Base-by-base conservation (phyloP, 2,797 vertebrate genomes). In the Lagodon rhomboides region DNA sequence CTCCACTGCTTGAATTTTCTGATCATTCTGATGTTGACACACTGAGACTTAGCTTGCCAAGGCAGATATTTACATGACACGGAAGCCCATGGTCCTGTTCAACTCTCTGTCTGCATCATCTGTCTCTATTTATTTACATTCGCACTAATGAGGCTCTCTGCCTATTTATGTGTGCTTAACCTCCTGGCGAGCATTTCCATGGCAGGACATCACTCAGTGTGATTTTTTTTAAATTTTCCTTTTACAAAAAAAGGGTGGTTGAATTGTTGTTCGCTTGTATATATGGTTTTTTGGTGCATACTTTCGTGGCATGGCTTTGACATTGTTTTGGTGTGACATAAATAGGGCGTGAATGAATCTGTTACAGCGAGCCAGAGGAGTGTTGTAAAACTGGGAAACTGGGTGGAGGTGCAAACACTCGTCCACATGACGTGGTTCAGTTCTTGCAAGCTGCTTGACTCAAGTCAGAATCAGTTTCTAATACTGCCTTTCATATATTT, bases 71-170 rank as follows among this genome's bases (percentile, higher is more conserved):
- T 82, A 77, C 77, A 73, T 80, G 82, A 69, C 73, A 80, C 47
- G 53, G 63, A 74, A 34, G 18, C 62, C 68, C 30, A 25, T 77
- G 50, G 66, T 62, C 74, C 25, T 63, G 55, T 64, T 41, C 1
- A 7, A 77, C 70, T 77, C 74, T 63, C 68, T 51, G 64, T 67
- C 68, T 77, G 65, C 67, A 58, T 81, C 58, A 73, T 82, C 77
- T 68, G 75, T 74, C 79, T 79, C 58, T 69, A 34, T 87, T 79
- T 90, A 80, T 89, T 87, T 83, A 84, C 63, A 78, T 83, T 80
- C 73, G 53, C 71, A 74, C 73, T 86, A 88, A 89, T 86, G 74
- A 87, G 61, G 49, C 55, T 62, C 69, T 62, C 62, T 68, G 55
- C 44, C 62, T 73, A 49, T 75, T 84, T 85, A 68, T 76, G 38